Percentiles rank a stretch among this genome's conserved stretches.
These are phyloP conservation scores for Procavia capensis DNA, from an alignment of 2,113 vertebrate genomes.

Conservation along the genomic window DNA sequence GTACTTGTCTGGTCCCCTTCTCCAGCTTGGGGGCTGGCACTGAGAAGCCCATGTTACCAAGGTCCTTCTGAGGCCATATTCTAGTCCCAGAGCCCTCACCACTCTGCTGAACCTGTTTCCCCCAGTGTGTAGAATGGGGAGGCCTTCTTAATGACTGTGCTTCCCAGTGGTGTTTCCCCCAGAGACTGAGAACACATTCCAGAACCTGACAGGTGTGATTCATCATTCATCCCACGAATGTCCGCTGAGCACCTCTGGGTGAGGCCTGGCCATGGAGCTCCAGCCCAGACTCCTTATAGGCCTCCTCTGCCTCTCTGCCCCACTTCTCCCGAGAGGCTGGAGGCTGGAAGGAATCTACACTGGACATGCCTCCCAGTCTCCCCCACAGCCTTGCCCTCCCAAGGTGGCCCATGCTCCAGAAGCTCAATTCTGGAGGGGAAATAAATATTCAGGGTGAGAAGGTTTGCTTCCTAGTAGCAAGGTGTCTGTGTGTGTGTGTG, in stretches of 20 bases:
- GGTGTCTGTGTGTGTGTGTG: not conserved
- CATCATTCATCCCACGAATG: not conserved
- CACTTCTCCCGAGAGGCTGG: not conserved
- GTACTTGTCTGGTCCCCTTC: not conserved
- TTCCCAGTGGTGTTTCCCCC: not conserved
- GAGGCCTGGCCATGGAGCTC: not conserved
- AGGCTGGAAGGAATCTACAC: not conserved
- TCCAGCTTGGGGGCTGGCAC: not conserved
- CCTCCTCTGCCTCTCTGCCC: not conserved
- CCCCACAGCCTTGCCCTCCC: not conserved
- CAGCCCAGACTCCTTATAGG: rapidly evolving
- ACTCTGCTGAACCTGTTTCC: not conserved
- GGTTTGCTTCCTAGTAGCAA: not conserved
- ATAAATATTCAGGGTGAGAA: not conserved
- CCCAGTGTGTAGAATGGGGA: not conserved
- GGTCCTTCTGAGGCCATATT: not conserved
- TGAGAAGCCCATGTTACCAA: rapidly evolving
- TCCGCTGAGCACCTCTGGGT: not conserved
- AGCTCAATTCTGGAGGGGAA: not conserved
- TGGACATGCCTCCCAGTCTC: not conserved
- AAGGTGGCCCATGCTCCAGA: not conserved
- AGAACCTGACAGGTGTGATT: not conserved
- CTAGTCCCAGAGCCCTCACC: not conserved
- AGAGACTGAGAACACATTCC: not conserved
- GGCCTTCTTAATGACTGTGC: not conserved